Base-by-base conservation (phyloP, 2,113 vertebrate species). In the Apodemus speciosus region DNA sequence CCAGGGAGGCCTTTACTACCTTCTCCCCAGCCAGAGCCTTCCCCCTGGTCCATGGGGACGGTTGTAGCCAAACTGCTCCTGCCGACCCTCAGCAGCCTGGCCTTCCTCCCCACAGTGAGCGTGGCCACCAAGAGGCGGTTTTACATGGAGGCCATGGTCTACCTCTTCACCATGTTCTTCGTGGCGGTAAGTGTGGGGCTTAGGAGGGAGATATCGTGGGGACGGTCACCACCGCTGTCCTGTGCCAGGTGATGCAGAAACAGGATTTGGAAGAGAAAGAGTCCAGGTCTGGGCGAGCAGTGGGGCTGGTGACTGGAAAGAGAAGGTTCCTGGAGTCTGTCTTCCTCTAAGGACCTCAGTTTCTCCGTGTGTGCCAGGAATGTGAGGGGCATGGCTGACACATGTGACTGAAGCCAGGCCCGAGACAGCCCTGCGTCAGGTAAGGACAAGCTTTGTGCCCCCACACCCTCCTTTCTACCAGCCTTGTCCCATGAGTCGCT, bases 81-180 rank as follows among this genome's bases (percentile, higher is more conserved):
- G 86, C 99, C 99, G 83, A 99, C 99, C 6, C 91, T 99, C 84
- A 99, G 99, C 98, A 99, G 98, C 97, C 97, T 99, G 98, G 99
- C 98, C 87, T 98, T 99, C 92, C 98, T 99, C 80, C 99, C 99
- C 32, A 97, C 98, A 2, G 97, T 98, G 98, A 99, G 99, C 81
- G 98, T 99, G 0, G 99, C 99, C 0, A 98, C 99, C 97, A 99
- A 99, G 97, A 97, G 99, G 80, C 98, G 98, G 11, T 99, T 99
- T 97, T 99, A 99, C 98, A 99, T 99, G 99, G 99, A 99, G 97
- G 99, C 99, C 95, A 99, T 99, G 99, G 99, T 99, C 89, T 99
- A 99, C 95, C 99, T 99, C 98, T 99, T 99, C 98, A 99, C 99
- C 95, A 99, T 99, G 98, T 99, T 99, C 98, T 99, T 99, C 49